Conservation (phyloP, 2,797 vertebrate species). For the Trematocara caparti region DNA sequence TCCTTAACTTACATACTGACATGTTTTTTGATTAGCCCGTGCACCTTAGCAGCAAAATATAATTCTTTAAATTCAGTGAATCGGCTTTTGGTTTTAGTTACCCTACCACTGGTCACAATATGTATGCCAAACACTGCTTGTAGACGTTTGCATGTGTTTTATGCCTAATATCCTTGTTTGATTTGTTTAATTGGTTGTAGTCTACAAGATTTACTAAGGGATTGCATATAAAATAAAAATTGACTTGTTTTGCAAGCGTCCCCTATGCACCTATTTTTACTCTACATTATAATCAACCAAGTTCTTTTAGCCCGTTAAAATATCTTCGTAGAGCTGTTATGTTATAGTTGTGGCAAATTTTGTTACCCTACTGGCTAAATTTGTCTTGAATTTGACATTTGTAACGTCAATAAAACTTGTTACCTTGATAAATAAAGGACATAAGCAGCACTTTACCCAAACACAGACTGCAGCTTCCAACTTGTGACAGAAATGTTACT, state of each 20-base stretch:
- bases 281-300: background rate
- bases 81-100: background rate
- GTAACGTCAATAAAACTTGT: background rate
- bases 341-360: background rate
- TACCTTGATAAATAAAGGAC: background rate
- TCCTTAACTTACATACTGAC: background rate
- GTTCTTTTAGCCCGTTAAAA: background rate
- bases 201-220: background rate
- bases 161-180: background rate
- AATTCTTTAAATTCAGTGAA: background rate
- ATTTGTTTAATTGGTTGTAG: background rate
- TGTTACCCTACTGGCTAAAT: background rate
- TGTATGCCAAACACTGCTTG: background rate
- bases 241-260: background rate
- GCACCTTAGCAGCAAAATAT: background rate
- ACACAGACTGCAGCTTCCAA: background rate
- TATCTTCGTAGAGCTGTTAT: background rate
- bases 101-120: background rate
- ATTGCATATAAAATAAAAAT: background rate
- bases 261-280: background rate
- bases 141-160: background rate
- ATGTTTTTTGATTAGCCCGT: background rate
- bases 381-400: background rate
- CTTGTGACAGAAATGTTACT: background rate
- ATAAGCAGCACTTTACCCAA: background rate